Conservation (phyloP, 2,888 invertebrate genomes). For the Sphaerophoria rueppellii region DNA sequence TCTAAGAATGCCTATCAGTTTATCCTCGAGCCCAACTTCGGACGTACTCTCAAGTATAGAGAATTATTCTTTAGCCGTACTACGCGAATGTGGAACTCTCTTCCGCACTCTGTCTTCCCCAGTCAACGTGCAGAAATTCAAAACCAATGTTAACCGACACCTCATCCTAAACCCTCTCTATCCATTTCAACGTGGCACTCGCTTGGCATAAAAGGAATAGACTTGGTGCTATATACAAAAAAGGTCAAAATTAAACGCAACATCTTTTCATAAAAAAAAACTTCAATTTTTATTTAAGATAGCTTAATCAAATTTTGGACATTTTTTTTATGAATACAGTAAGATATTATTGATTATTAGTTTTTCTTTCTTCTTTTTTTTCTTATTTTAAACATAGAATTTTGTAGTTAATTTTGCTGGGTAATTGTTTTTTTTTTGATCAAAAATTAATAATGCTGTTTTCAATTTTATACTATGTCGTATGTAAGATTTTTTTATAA, state of each 20-base stretch:
- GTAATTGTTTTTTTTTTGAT: slow-evolving; percentile 49
- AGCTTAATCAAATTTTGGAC: slow-evolving; percentile 73
- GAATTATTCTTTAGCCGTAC: too few relatives aligned
- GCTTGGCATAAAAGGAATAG: too few relatives aligned
- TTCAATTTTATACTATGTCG: slow-evolving; percentile 27
- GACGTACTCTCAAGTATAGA: too few relatives aligned
- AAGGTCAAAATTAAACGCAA: slow-evolving; percentile 40
- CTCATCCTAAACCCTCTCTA: too few relatives aligned
- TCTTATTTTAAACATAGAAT: slow-evolving; percentile 58
- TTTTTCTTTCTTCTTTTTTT: slow-evolving; percentile 56
- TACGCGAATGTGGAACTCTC: too few relatives aligned
- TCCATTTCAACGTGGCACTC: too few relatives aligned
- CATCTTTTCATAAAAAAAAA: slow-evolving; percentile 69
- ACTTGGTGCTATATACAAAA: too few relatives aligned
- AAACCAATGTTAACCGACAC: too few relatives aligned
- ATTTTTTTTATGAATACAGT: slow-evolving; percentile 72
- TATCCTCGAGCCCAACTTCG: too few relatives aligned
- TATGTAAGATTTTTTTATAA: slow-evolving; percentile 41
- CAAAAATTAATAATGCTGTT: slow-evolving; percentile 51
- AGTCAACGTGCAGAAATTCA: too few relatives aligned
- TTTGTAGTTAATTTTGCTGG: slow-evolving; percentile 40
- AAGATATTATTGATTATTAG: slow-evolving; percentile 69
- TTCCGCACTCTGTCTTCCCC: too few relatives aligned
- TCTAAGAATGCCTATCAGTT: too few relatives aligned
- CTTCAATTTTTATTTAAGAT: slow-evolving; percentile 70